Percentiles rank a stretch among this genome's conserved stretches.
Conservation (phyloP, 2,113 vertebrate species). For the Sinocyclocheilus maitianheensis region DNA sequence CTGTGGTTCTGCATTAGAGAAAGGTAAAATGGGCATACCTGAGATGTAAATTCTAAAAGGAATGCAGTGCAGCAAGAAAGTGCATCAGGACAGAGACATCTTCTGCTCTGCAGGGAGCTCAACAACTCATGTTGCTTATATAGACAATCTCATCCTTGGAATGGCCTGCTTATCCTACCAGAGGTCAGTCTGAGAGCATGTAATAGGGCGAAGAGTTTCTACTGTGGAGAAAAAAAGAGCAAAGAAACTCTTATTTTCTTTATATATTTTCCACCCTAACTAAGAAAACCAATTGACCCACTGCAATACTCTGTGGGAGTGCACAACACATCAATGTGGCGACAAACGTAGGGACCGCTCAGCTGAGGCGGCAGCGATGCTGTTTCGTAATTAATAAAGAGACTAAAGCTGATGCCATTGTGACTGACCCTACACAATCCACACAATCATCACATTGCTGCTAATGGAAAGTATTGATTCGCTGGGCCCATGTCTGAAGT, state of each 20-base stretch:
- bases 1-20: slow-evolving; percentile 31
- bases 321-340: slow-evolving; percentile 42
- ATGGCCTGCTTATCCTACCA: slow-evolving; percentile 33
- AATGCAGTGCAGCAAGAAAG: background rate
- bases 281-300: slow-evolving; percentile 35
- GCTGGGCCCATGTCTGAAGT: slow-evolving; percentile 66
- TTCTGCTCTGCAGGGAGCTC: background rate
- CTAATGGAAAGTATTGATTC: slow-evolving; percentile 79
- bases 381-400: slow-evolving; percentile 74
- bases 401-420: slow-evolving; percentile 57
- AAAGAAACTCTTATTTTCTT: slow-evolving; percentile 15
- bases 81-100: slow-evolving; percentile 4
- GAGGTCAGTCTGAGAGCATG: background rate
- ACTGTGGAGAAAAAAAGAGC: background rate
- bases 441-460: slow-evolving; percentile 62
- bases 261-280: slow-evolving; percentile 31
- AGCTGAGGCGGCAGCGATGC: slow-evolving; percentile 39
- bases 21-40: slow-evolving; percentile 12
- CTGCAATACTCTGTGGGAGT: slow-evolving; percentile 34
- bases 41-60: slow-evolving; percentile 26
- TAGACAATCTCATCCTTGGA: slow-evolving; percentile 8
- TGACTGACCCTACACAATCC: slow-evolving; percentile 60
- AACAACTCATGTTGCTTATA: background rate
- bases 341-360: slow-evolving; percentile 25
- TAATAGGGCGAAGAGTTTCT: background rate